These are phyloP conservation scores for Holothuria leucospilota DNA, from an alignment of 53 echinoderm and acorn worm genomes.

Conservation along the genomic window DNA sequence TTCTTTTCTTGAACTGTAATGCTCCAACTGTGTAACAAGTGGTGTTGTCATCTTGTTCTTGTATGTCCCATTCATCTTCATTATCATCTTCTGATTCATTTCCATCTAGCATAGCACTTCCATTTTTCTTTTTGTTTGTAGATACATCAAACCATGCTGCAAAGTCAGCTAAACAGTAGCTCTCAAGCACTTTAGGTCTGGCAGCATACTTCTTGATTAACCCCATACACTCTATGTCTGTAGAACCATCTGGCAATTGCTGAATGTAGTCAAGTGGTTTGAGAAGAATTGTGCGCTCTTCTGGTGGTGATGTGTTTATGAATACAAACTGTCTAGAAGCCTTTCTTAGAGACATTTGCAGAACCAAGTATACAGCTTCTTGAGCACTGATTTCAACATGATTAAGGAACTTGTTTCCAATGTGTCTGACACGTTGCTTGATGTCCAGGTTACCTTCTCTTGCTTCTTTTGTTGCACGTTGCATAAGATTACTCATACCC, in stretches of 20 bases:
- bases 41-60: not conserved
- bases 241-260: constrained; percentile 37
- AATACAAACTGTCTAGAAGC: constrained; percentile 44
- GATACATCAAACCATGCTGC: constrained; percentile 41
- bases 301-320: constrained; percentile 22
- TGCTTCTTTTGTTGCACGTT: constrained; percentile 55
- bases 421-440: constrained; percentile 39
- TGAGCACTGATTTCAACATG: constrained; percentile 57
- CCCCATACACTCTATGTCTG: constrained; percentile 18
- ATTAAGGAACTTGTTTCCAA: constrained; percentile 52
- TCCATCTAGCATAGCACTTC: constrained; percentile 4
- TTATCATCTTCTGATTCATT: not conserved
- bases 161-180: constrained; percentile 44
- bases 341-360: constrained; percentile 44
- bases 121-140: constrained; percentile 11
- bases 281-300: constrained; percentile 50
- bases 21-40: not conserved
- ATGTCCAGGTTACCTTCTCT: constrained; percentile 52
- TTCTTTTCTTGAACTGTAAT: not conserved
- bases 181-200: constrained; percentile 32
- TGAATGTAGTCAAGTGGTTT: constrained; percentile 39
- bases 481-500: constrained; percentile 63
- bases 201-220: constrained; percentile 16
- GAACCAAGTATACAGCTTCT: constrained; percentile 52
- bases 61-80: not conserved